These are phyloP conservation scores for Colostygia pectinataria DNA, from an alignment of 2,888 invertebrate species.

Conservation along the genomic window DNA sequence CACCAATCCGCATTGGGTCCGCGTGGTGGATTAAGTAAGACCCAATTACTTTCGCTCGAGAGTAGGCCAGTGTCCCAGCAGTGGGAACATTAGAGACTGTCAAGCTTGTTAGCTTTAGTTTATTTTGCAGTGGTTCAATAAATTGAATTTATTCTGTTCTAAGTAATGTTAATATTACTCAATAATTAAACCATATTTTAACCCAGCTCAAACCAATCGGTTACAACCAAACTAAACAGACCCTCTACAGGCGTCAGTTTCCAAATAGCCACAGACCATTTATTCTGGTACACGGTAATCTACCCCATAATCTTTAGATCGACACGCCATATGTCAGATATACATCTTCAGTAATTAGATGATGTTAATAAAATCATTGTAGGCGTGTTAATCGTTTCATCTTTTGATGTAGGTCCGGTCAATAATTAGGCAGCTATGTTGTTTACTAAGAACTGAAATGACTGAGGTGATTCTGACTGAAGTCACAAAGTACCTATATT, in stretches of 20 bases:
- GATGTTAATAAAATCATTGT: slow-evolving; percentile 74
- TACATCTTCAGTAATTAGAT: slow-evolving; percentile 76
- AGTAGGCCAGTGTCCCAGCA: too few relatives aligned
- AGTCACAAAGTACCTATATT: too few relatives aligned
- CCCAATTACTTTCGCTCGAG: too few relatives aligned
- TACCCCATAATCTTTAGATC: slow-evolving; percentile 45
- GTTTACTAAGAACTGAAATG: slow-evolving; percentile 1
- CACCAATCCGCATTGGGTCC: too few relatives aligned
- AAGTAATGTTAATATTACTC: neutral
- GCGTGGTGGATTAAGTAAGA: too few relatives aligned
- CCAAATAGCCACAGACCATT: neutral
- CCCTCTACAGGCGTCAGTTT: neutral
- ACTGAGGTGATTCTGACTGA: neutral
- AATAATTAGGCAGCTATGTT: slow-evolving; percentile 1
- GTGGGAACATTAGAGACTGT: too few relatives aligned
- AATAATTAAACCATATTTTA: neutral
- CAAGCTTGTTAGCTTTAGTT: too few relatives aligned
- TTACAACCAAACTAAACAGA: slow-evolving; percentile 3
- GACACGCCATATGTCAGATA: slow-evolving; percentile 68
- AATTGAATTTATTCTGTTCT: too few relatives aligned
- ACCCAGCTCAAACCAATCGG: neutral
- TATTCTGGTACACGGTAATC: slow-evolving; percentile 44
- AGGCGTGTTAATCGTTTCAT: slow-evolving; percentile 49
- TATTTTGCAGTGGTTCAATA: too few relatives aligned
- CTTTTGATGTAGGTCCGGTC: slow-evolving; percentile 29